phyloP scores from a whole-genome alignment of 2,797 vertebrate species.

The Manis javanica region DNA sequence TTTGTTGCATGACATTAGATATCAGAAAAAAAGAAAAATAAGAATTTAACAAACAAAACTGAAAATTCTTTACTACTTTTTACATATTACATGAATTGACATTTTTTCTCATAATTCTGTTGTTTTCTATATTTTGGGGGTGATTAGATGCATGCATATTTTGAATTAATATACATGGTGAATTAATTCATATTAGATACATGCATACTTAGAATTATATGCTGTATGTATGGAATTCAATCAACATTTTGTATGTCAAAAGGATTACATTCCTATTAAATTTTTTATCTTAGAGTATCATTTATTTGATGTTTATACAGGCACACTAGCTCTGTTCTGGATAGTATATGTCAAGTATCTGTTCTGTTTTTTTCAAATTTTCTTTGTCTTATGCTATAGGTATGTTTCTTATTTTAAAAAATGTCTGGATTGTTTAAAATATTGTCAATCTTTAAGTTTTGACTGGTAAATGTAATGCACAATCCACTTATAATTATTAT shows the following conservation, averaged over 20 bases:
- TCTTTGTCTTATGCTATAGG: not conserved
- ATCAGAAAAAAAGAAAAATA: not conserved
- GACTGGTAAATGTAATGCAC: not conserved
- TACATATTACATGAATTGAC: not conserved
- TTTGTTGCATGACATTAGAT: not conserved
- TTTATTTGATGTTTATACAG: not conserved
- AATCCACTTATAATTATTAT: not conserved
- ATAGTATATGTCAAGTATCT: not conserved
- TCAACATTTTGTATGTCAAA: not conserved
- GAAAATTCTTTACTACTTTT: conserved; percentile 7
- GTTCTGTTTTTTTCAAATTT: not conserved
- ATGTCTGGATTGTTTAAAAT: not conserved
- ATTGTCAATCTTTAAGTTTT: not conserved
- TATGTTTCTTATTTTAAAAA: not conserved
- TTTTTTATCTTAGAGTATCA: not conserved
- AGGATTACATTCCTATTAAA: not conserved
- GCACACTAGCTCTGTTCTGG: not conserved
- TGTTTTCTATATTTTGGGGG: not conserved
- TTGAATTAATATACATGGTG: not conserved
- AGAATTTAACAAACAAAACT: not conserved
- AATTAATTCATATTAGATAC: not conserved
- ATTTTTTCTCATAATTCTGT: not conserved
- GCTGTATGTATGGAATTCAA: not conserved
- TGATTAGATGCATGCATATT: not conserved
- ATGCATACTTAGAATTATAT: not conserved